Evolutionary conservation across 2,113 vertebrate genomes (phyloP).

Genomic region (human): DNA sequence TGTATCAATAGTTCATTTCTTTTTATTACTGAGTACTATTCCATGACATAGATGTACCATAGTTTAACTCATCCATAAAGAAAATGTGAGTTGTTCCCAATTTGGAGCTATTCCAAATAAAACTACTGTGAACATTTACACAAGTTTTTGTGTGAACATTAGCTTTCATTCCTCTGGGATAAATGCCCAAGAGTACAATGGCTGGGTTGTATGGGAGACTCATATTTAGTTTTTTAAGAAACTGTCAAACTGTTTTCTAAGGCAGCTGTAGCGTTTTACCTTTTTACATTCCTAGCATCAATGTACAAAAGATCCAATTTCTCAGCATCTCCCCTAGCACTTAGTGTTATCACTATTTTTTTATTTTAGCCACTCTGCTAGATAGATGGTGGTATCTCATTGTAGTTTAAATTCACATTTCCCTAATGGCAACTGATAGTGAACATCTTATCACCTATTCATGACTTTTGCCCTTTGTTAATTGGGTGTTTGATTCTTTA

Average conservation of each 20-base stretch:
- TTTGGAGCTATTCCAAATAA: not conserved
- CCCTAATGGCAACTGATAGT: not conserved
- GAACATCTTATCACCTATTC: not conserved
- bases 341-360: not conserved
- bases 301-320: no score
- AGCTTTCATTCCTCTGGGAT: not conserved
- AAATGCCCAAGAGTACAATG: not conserved
- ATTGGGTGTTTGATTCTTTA: not conserved
- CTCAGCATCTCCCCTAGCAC: not conserved
- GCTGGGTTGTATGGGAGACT: not conserved
- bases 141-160: not conserved
- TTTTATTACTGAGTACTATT: not conserved
- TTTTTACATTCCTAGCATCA: no score
- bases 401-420: not conserved
- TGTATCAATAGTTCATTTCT: not conserved
- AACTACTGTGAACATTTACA: not conserved
- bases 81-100: not conserved
- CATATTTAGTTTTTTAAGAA: not conserved
- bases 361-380: not conserved
- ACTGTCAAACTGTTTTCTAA: not conserved
- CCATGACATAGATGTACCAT: not conserved
- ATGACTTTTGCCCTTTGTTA: not conserved
- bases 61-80: not conserved
- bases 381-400: not conserved
- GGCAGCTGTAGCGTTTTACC: not conserved